Percentiles rank a stretch among this genome's conserved stretches.
Evolutionary conservation across 2,888 invertebrate genomes (phyloP).

Genomic region (Tenthredo scrophulariae): DNA sequence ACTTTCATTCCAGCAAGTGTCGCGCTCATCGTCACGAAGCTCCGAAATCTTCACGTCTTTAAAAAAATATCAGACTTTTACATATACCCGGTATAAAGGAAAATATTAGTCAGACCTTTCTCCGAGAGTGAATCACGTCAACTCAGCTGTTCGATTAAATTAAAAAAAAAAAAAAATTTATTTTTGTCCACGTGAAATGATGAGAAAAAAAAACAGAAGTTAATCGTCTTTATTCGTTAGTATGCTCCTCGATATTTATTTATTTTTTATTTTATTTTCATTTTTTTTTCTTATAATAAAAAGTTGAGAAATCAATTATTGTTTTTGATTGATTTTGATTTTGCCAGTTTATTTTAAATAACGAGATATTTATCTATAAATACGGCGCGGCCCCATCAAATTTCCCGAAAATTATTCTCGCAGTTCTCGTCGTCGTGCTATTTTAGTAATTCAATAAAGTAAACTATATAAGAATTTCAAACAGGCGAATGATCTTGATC

Average conservation of each 20-base stretch:
- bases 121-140: not conserved
- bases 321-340: not conserved
- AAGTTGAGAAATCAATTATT: not conserved
- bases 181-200: not conserved
- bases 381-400: not conserved
- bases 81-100: not conserved
- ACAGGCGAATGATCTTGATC: not conserved
- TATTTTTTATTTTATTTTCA: too few relatives aligned
- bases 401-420: not conserved
- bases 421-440: not conserved
- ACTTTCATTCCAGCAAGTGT: not conserved
- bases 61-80: not conserved
- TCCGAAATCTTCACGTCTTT: not conserved
- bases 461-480: not conserved
- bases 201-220: not conserved
- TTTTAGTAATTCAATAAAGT: not conserved
- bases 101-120: slow-evolving; percentile 10
- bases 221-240: not conserved
- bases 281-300: not conserved
- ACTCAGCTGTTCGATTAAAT: slow-evolving; percentile 3
- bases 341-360: not conserved
- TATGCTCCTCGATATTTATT: not conserved
- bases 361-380: not conserved
- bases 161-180: not conserved
- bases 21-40: not conserved